Evolutionary conservation across 2,113 vertebrate genomes (phyloP).

Genomic region (Gadus chalcogrammus): DNA sequence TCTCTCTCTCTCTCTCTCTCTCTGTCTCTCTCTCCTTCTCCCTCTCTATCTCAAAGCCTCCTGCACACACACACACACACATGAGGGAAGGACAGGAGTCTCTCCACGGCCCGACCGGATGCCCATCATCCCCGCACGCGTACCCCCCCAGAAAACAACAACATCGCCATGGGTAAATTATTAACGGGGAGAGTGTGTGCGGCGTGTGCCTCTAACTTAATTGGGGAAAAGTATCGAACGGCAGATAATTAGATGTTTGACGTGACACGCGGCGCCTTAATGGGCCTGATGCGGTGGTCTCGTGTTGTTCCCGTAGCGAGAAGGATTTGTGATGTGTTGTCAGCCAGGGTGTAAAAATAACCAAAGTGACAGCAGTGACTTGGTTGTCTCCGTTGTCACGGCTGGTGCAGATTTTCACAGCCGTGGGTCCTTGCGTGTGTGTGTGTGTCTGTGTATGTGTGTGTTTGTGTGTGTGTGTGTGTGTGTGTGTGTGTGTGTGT

Average conservation of each 20-base stretch:
- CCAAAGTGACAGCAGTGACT: conserved; percentile 76
- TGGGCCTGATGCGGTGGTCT: conserved; percentile 74
- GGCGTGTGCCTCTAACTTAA: conserved; percentile 57
- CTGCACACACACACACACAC: not conserved
- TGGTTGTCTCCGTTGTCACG: conserved; percentile 73
- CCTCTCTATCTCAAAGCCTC: no score
- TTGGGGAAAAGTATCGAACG: conserved; percentile 69
- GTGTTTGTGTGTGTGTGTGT: no score
- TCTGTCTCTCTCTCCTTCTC: not conserved
- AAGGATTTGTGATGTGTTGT: conserved; percentile 72
- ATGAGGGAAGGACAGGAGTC: not conserved
- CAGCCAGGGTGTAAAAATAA: conserved; percentile 74
- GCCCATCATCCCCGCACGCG: not conserved
- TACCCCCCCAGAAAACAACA: not conserved
- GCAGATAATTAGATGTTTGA: conserved; percentile 74
- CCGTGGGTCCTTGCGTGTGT: conserved; percentile 55
- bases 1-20: not conserved
- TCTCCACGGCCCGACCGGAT: not conserved
- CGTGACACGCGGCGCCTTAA: conserved; percentile 70
- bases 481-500: not conserved
- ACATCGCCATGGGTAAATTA: conserved; percentile 38
- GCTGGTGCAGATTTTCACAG: conserved; percentile 72
- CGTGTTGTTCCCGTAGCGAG: conserved; percentile 72
- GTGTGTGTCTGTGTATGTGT: not conserved
- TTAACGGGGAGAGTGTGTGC: conserved; percentile 42